Evolutionary conservation across 2,113 vertebrate species (phyloP).

Genomic region (Brachypteracias leptosomus): DNA sequence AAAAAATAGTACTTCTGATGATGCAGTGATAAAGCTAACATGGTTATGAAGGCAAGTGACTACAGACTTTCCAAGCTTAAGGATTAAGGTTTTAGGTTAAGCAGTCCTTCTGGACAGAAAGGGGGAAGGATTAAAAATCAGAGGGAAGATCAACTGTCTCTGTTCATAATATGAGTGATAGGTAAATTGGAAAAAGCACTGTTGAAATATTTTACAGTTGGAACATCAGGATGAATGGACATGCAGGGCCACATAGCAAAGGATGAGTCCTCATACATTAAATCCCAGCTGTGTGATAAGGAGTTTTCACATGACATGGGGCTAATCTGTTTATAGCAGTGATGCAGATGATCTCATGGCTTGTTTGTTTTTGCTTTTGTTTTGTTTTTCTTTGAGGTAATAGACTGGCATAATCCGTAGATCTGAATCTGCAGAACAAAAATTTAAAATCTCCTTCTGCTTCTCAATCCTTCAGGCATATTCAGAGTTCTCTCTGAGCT

Average conservation of each 20-base stretch:
- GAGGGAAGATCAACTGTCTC: constrained; percentile 51
- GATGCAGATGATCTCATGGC: constrained; percentile 13
- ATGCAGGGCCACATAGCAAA: neutral
- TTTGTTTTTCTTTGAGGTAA: neutral
- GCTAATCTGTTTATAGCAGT: constrained; percentile 25
- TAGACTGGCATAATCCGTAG: neutral
- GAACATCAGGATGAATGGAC: neutral
- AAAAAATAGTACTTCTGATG: constrained; percentile 42
- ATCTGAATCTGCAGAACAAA: constrained; percentile 31
- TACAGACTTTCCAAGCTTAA: constrained; percentile 66
- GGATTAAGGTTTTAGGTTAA: constrained; percentile 72
- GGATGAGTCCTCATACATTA: neutral
- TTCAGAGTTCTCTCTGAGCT: neutral
- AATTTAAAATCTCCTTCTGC: neutral
- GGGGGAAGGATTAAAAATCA: constrained; percentile 62
- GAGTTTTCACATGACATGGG: neutral
- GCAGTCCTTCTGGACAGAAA: constrained; percentile 65
- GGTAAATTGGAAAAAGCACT: constrained; percentile 31
- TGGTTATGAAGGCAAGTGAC: constrained; percentile 65
- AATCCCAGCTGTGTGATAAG: neutral
- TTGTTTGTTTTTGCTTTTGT: constrained; percentile 1
- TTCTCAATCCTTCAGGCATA: neutral
- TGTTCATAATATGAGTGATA: constrained; percentile 24
- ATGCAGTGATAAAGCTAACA: constrained; percentile 60
- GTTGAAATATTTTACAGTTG: neutral